Evolutionary conservation across 2,797 vertebrate species (phyloP), one percentile per base, ranked within the genome.

Genomic region (Adelosebastes latens): DNA sequence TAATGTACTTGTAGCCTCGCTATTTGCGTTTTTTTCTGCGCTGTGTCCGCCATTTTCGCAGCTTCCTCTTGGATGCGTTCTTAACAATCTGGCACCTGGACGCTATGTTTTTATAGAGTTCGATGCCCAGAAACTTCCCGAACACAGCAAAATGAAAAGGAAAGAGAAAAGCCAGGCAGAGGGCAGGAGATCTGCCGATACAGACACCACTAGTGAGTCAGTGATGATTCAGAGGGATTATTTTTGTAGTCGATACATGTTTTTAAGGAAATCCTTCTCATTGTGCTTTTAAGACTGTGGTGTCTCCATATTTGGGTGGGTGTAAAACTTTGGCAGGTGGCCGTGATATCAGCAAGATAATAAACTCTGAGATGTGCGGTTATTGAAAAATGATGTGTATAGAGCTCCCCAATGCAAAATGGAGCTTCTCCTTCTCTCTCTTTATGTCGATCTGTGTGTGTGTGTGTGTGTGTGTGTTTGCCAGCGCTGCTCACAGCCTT

Each of bases 311-410:
- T 60, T 14, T 72, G n/a, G 4, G 5, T 36, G 27, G 63, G 18
- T 25, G 46, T 68, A 77, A 53, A 39, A 69, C 34, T 65, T 62
- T 84, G 74, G 77, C 77, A 69, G 39, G 18, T 29, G 25, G 63
- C 81, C 68, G 66, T 13, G 2, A n/a, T 32, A 66, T 63, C 63
- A 25, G 58, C 22, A 31, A 18, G 63, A 79, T 75, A 36, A 79
- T 73, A 75, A 85, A 82, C 59, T 71, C 55, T 55, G 25, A 65
- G 56, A 22, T 74, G 61, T 53, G 53, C 24, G 5, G 25, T 72
- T 71, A 68, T 82, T 13, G 16, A 69, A 61, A 72, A 75, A 72
- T n/a, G 2, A 83, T 83, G 63, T 69, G 66, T 27, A 64, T 10
- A 20, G n/a, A 75, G 49, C n/a, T 42, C 10, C 69, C 49, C 10